Conservation (phyloP, 2,797 vertebrate genomes). For the Centropyge bicolor region DNA sequence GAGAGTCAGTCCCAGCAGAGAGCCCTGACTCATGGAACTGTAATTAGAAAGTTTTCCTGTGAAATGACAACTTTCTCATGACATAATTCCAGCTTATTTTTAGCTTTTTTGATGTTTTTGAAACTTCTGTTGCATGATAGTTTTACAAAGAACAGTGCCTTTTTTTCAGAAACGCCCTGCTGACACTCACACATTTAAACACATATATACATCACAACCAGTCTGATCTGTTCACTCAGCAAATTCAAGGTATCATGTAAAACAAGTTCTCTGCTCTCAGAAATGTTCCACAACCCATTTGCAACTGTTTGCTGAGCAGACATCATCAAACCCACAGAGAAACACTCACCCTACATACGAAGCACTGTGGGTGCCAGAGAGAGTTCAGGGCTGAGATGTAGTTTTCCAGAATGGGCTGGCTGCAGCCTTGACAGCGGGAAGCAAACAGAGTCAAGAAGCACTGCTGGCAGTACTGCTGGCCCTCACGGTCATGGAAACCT, state of each 20-base stretch:
- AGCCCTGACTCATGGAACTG: conserved; percentile 18
- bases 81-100: conserved; percentile 41
- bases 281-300: neutral
- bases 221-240: conserved; percentile 1
- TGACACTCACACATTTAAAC: conserved; percentile 3
- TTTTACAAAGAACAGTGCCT: neutral
- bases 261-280: neutral
- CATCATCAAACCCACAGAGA: neutral
- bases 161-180: conserved; percentile 4
- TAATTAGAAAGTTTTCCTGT: conserved; percentile 31
- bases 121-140: neutral
- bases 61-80: conserved; percentile 53
- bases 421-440: conserved; percentile 93
- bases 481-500: conserved; percentile 95
- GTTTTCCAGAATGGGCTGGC: conserved; percentile 93
- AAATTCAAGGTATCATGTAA: conserved; percentile 2
- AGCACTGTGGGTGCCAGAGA: conserved; percentile 95
- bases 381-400: conserved; percentile 94
- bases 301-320: neutral
- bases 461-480: conserved; percentile 92
- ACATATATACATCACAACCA: neutral
- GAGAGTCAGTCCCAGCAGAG: conserved; percentile 14
- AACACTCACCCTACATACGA: conserved; percentile 91
- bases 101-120: neutral
- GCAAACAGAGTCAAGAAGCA: conserved; percentile 94